Conservation (phyloP, 2,113 vertebrate species). For the Salvelinus alpinus region DNA sequence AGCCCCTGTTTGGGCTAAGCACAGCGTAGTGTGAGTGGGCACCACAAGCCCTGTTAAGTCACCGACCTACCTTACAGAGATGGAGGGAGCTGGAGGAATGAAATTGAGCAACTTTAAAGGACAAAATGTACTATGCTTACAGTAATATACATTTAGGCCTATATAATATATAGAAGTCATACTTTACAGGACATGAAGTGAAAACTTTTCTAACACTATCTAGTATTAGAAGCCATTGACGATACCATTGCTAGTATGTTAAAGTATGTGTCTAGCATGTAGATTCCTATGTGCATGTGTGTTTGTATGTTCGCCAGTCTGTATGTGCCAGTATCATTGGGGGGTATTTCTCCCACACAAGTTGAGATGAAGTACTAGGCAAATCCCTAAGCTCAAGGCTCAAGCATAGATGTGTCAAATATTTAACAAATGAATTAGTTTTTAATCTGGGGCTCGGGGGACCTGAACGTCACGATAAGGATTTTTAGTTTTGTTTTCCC, state of each 20-base stretch:
- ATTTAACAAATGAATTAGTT: slow-evolving; percentile 80
- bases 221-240: background rate
- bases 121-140: background rate
- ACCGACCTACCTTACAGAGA: background rate
- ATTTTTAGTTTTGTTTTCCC: slow-evolving; percentile 53
- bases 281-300: slow-evolving; percentile 21
- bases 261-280: background rate
- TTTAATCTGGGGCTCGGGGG: slow-evolving; percentile 76
- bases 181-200: background rate
- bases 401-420: slow-evolving; percentile 77
- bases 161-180: background rate
- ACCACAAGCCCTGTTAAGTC: background rate
- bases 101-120: background rate
- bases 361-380: slow-evolving; percentile 67
- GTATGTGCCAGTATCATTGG: slow-evolving; percentile 63
- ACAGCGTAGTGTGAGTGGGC: background rate
- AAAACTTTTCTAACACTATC: background rate
- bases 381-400: slow-evolving; percentile 69
- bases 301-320: slow-evolving; percentile 43
- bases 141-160: background rate
- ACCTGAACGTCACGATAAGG: slow-evolving; percentile 72
- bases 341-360: slow-evolving; percentile 73
- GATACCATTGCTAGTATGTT: too few species aligned
- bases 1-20: slow-evolving; percentile 21
- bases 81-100: too few species aligned